phyloP scores from a whole-genome alignment of 30 jellyfish, hydroid and myxozoan genomes.

The Chrysaora quinquecirrha region DNA sequence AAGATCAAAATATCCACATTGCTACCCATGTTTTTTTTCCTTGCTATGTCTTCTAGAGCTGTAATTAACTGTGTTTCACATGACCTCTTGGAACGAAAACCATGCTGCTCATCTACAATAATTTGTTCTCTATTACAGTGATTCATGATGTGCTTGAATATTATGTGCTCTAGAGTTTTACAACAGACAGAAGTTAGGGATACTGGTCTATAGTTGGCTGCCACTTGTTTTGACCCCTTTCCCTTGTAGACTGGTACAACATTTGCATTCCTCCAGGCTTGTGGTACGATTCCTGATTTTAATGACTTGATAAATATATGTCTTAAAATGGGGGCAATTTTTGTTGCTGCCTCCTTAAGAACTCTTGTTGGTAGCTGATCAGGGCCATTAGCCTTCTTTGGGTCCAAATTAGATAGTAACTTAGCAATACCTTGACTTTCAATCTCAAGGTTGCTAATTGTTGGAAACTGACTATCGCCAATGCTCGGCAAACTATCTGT shows the following conservation, averaged over 20 bases:
- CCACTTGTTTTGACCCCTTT: conserved; percentile 61
- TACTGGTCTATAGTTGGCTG: conserved; percentile 51
- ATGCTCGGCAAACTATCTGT: conserved; percentile 21
- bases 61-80: conserved; percentile 71
- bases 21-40: conserved; percentile 67
- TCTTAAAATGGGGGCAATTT: conserved; percentile 49
- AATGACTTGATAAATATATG: conserved; percentile 24
- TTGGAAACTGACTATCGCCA: conserved; percentile 38
- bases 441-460: conserved; percentile 56
- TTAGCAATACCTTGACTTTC: conserved; percentile 46
- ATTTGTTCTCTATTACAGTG: conserved; percentile 41
- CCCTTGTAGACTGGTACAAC: conserved; percentile 40
- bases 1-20: conserved; percentile 61
- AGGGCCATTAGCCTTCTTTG: conserved; percentile 46
- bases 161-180: conserved; percentile 35
- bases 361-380: conserved; percentile 56
- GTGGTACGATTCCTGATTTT: conserved; percentile 32
- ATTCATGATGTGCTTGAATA: conserved; percentile 56
- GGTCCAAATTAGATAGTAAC: conserved; percentile 32
- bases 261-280: conserved; percentile 34
- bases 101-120: conserved; percentile 62
- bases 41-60: conserved; percentile 71
- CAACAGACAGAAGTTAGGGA: conserved; percentile 56
- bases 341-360: conserved; percentile 49
- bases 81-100: conserved; percentile 58